These are phyloP conservation scores for Aporophyla nigra DNA, from an alignment of 2,888 invertebrate genomes.

Conservation along the genomic window DNA sequence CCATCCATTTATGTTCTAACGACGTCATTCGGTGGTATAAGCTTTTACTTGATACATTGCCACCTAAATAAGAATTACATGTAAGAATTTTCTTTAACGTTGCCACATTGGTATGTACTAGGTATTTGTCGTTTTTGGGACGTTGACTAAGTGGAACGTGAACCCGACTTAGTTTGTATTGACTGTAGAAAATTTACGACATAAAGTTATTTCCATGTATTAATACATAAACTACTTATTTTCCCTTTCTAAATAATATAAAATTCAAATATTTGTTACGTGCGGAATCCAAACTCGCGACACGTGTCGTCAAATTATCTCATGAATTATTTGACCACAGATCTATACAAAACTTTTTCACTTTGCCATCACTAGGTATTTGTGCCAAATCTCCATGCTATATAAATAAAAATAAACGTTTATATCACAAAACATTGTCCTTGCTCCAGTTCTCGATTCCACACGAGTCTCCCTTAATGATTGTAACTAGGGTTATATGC, in stretches of 20 bases:
- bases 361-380: not conserved
- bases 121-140: not conserved
- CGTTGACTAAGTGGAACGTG: not conserved
- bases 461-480: conserved; percentile 39
- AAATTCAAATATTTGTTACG: not conserved
- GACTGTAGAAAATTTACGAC: not conserved
- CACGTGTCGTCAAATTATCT: not conserved
- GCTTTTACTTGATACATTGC: conserved; percentile 10
- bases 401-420: conserved; percentile 22
- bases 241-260: not conserved
- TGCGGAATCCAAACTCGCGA: not conserved
- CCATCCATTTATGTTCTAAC: conserved; percentile 31
- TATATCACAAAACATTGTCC: not conserved
- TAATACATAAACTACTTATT: not conserved
- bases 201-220: not conserved
- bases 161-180: not conserved
- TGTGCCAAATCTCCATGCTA: conserved; percentile 17
- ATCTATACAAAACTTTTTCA: not conserved
- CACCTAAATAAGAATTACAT: not conserved
- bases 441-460: conserved; percentile 38
- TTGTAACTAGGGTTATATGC: conserved; percentile 35
- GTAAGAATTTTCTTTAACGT: not conserved
- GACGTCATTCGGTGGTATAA: conserved; percentile 9
- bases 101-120: not conserved
- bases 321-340: not conserved